Percentiles rank a stretch among this genome's conserved stretches.
These are phyloP conservation scores for Xyrichtys novacula DNA, from an alignment of 2,797 vertebrate species.

Conservation along the genomic window DNA sequence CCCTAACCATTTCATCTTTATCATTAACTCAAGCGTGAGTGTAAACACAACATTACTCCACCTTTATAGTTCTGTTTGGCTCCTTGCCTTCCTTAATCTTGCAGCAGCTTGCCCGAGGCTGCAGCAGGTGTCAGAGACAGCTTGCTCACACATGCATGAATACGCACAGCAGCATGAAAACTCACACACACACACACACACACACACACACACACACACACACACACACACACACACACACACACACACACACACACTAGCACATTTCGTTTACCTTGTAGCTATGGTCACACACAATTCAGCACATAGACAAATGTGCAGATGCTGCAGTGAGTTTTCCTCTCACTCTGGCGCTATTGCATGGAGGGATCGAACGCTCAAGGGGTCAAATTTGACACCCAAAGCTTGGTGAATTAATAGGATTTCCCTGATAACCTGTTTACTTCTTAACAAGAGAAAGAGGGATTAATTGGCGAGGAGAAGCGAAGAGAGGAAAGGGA, in stretches of 20 bases:
- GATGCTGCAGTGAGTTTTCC: background rate
- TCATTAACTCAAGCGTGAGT: too few relatives aligned
- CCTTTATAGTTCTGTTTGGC: constrained; percentile 25
- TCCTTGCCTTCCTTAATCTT: constrained; percentile 24
- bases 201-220: background rate
- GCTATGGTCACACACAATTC: constrained; percentile 23
- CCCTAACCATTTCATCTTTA: too few relatives aligned
- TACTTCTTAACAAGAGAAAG: constrained; percentile 40
- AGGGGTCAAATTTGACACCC: constrained; percentile 23
- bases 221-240: constrained; percentile 13
- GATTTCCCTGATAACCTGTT: constrained; percentile 71
- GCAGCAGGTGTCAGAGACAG: constrained; percentile 65
- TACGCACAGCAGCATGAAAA: constrained; percentile 37
- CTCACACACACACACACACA: constrained; percentile 12
- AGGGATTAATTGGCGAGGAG: constrained; percentile 41
- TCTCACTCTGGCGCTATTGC: background rate
- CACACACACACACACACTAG: constrained; percentile 11
- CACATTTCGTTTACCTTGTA: constrained; percentile 20
- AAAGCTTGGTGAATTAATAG: constrained; percentile 58
- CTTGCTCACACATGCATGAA: constrained; percentile 61
- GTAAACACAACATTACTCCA: background rate
- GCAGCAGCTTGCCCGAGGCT: constrained; percentile 48
- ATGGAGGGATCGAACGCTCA: background rate
- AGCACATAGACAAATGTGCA: constrained; percentile 18
- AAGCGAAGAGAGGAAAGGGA: constrained; percentile 17